A percentile compares a stretch with the other conserved stretches of the same genome.
phyloP scores from a whole-genome alignment of 2,797 vertebrate species.

The Synanceia verrucosa region DNA sequence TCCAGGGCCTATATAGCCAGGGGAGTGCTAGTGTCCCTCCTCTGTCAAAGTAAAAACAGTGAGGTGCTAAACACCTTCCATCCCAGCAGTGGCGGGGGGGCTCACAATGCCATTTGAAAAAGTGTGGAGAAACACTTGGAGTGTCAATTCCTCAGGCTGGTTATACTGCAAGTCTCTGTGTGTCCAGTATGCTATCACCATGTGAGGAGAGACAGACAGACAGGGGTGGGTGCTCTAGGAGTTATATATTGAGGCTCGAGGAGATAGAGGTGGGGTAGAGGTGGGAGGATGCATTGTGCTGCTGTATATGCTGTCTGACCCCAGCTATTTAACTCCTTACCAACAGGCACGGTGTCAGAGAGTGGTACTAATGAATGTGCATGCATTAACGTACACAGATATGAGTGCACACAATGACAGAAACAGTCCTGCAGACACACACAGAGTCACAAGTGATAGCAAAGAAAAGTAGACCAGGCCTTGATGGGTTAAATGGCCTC shows the following conservation, averaged over 20 bases:
- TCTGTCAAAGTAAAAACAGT: constrained; percentile 82
- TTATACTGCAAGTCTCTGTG: constrained; percentile 60
- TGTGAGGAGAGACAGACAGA: constrained; percentile 50
- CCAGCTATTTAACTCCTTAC: constrained; percentile 60
- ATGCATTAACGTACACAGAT: constrained; percentile 26
- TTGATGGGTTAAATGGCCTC: constrained; percentile 81
- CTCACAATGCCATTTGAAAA: constrained; percentile 82
- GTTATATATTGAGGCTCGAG: constrained; percentile 56
- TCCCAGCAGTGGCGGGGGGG: constrained; percentile 77
- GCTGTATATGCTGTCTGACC: constrained; percentile 61
- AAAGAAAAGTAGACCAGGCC: constrained; percentile 74
- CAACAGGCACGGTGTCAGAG: constrained; percentile 40
- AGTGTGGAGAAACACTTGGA: constrained; percentile 73
- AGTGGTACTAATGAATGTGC: constrained; percentile 39
- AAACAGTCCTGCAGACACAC: constrained; percentile 39
- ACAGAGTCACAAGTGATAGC: constrained; percentile 36
- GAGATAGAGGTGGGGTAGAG: constrained; percentile 16
- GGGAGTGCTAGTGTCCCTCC: constrained; percentile 72
- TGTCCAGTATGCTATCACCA: constrained; percentile 62
- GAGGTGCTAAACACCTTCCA: constrained; percentile 85
- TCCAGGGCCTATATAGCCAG: constrained; percentile 69
- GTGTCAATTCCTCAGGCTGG: constrained; percentile 79
- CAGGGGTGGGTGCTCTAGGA: constrained; percentile 55
- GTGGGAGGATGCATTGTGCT: constrained; percentile 44
- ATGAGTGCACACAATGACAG: constrained; percentile 19